Percentiles rank a stretch among this genome's conserved stretches.
Evolutionary conservation across 2,888 invertebrate genomes (phyloP).

Genomic region (Caenorhabditis imperialis): DNA sequence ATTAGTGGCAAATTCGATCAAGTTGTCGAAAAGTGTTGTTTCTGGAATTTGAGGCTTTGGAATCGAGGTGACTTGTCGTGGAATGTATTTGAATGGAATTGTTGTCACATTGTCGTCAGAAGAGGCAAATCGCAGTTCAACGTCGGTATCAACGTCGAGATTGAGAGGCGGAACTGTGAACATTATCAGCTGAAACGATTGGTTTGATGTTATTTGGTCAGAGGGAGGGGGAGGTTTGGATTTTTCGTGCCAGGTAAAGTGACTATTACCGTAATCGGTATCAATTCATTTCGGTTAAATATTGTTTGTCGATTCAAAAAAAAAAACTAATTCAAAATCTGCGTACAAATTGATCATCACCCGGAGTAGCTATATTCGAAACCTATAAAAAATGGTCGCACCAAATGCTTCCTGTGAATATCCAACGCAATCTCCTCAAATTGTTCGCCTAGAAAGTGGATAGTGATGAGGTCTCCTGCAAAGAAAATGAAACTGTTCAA

Average conservation of each 20-base stretch:
- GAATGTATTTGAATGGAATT: constrained; percentile 53
- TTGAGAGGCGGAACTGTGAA: constrained; percentile 54
- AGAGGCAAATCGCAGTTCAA: constrained; percentile 34
- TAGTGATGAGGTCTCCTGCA: constrained; percentile 23
- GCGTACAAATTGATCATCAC: no score
- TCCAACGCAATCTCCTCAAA: constrained; percentile 33
- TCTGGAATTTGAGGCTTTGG: no score
- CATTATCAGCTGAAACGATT: constrained; percentile 51
- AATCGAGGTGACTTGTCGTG: constrained; percentile 29
- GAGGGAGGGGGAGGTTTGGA: no score
- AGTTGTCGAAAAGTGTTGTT: constrained; percentile 46
- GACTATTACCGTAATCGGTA: no score
- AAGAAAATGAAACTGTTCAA: background rate
- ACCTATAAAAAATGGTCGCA: background rate
- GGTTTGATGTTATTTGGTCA: no score
- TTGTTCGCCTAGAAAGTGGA: constrained; percentile 41
- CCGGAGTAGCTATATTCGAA: no score
- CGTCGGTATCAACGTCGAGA: constrained; percentile 18
- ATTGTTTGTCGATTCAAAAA: no score
- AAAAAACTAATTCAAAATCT: no score
- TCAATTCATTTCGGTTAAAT: no score
- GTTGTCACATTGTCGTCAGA: constrained; percentile 45
- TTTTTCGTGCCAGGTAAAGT: no score
- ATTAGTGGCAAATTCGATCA: constrained; percentile 59
- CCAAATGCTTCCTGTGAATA: constrained; percentile 24